Percentiles rank a stretch among this genome's conserved stretches.
phyloP scores from a whole-genome alignment of 2,113 vertebrate species.

The Nyctereutes procyonoides region DNA sequence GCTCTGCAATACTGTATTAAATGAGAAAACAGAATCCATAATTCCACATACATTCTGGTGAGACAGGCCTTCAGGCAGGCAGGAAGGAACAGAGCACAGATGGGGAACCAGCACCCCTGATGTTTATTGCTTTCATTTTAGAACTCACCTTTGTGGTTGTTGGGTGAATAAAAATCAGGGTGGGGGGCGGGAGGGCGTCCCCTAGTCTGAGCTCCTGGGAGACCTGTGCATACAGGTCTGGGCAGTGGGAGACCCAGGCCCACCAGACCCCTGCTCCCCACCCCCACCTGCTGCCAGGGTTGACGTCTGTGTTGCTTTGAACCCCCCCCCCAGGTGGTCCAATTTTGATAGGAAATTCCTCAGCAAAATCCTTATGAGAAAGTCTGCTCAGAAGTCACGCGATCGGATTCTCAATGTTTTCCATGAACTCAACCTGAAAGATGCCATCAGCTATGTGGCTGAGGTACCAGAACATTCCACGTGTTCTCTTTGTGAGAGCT shows the following conservation, averaged over 20 bases:
- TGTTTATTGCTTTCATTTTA: not conserved
- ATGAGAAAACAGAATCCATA: not conserved
- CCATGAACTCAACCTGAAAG: constrained; percentile 97
- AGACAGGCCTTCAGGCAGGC: fast-evolving
- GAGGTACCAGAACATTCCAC: constrained; percentile 88
- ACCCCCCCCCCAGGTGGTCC: constrained; percentile 90
- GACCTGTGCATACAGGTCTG: not conserved
- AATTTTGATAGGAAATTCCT: constrained; percentile 94
- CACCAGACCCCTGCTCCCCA: not conserved
- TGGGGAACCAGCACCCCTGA: fast-evolving
- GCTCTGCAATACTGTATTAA: not conserved
- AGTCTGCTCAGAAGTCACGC: constrained; percentile 91
- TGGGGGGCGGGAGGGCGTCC: not conserved
- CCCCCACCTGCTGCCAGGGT: not conserved
- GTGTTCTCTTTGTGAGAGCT: not conserved
- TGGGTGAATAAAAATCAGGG: not conserved
- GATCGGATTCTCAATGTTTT: constrained; percentile 95
- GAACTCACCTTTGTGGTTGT: not conserved
- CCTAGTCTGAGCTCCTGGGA: not conserved
- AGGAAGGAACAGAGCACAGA: not conserved
- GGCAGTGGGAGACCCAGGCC: not conserved
- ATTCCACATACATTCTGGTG: fast-evolving
- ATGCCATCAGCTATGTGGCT: constrained; percentile 95
- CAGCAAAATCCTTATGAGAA: constrained; percentile 92
- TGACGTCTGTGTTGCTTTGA: constrained; percentile 42